Conservation (phyloP, 2,888 invertebrate genomes). For the Eudasyphora cyanicolor region DNA sequence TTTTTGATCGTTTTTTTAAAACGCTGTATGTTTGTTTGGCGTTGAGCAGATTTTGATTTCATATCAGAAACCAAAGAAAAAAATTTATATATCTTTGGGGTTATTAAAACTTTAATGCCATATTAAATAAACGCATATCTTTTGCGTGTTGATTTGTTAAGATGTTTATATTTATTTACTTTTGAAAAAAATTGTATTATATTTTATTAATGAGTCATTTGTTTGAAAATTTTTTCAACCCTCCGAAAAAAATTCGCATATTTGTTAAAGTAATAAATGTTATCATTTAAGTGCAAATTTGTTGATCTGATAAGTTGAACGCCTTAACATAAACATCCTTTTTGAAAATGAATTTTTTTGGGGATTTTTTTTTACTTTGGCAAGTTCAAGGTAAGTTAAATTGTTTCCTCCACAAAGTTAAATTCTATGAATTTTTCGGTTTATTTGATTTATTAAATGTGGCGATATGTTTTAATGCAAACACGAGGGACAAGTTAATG, state of each 20-base stretch:
- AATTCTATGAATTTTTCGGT: no score
- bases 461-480: background rate
- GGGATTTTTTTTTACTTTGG: background rate
- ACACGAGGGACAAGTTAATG: conserved; percentile 31
- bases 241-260: background rate
- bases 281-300: background rate
- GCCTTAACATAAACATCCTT: conserved; percentile 71
- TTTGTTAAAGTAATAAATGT: conserved; percentile 42
- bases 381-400: conserved; percentile 72
- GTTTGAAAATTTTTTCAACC: conserved; percentile 32
- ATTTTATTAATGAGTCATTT: conserved; percentile 62
- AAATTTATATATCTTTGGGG: conserved; percentile 50
- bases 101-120: conserved; percentile 57
- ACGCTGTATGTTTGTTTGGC: background rate
- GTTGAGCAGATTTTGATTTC: conserved; percentile 45
- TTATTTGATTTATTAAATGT: background rate
- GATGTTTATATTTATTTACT: conserved; percentile 52
- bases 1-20: conserved; percentile 13
- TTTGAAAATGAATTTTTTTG: no score
- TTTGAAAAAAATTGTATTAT: conserved; percentile 40
- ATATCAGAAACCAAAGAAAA: conserved; percentile 56
- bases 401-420: background rate
- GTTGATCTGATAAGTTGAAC: background rate
- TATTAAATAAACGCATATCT: conserved; percentile 29
- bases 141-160: conserved; percentile 37